These are phyloP conservation scores for Caranx ignobilis DNA, from an alignment of 2,113 vertebrate genomes.

Conservation along the genomic window DNA sequence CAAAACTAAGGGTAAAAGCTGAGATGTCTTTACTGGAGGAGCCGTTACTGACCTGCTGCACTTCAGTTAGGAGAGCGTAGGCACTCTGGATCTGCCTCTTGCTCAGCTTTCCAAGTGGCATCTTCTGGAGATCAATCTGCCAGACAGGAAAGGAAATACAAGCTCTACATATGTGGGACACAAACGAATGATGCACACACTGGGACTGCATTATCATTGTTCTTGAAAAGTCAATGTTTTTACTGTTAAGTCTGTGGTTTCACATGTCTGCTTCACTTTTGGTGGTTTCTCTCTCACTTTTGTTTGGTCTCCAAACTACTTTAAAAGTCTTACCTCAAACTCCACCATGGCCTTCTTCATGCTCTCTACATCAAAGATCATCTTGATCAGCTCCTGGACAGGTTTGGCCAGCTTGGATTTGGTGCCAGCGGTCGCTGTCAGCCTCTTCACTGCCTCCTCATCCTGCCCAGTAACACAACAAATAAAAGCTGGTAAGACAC, in stretches of 20 bases:
- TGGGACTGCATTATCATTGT: neutral
- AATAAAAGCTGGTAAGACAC: neutral
- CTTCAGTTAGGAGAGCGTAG: conserved; percentile 94
- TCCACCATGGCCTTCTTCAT: conserved; percentile 99
- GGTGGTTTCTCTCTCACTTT: neutral
- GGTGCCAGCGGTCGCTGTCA: conserved; percentile 90
- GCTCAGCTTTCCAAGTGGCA: conserved; percentile 98
- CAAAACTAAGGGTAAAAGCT: neutral
- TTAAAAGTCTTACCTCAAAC: conserved; percentile 88
- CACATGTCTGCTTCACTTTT: too few species aligned
- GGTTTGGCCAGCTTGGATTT: conserved; percentile 92
- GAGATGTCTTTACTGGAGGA: neutral
- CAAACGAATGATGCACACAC: neutral
- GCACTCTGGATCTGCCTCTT: conserved; percentile 98
- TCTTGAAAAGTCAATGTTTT: neutral
- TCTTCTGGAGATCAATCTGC: conserved; percentile 99
- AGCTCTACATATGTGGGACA: neutral
- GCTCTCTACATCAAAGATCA: conserved; percentile 98
- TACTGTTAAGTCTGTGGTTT: too few species aligned
- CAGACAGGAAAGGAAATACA: neutral
- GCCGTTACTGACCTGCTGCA: conserved; percentile 90
- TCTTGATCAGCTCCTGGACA: conserved; percentile 94
- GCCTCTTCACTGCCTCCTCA: conserved; percentile 94
- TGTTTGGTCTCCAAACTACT: neutral
- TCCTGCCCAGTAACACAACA: conserved; percentile 82